These are phyloP conservation scores for Elaphurus davidianus DNA, from an alignment of 2,113 vertebrate species.

Conservation along the genomic window DNA sequence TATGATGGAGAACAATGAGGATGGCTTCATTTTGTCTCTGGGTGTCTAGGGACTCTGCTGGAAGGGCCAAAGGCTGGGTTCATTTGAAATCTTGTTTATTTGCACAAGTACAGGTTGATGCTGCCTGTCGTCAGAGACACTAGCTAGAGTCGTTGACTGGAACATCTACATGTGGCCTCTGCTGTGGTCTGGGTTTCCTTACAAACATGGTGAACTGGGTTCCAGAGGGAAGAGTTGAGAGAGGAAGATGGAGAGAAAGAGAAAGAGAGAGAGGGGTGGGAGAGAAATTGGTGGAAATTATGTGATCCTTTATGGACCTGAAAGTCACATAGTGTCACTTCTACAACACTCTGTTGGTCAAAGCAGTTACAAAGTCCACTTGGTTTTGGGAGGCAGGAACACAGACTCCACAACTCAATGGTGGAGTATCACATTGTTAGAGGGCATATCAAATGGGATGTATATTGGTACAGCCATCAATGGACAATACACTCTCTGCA, in stretches of 20 bases:
- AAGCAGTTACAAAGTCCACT: neutral
- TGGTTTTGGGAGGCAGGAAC: neutral
- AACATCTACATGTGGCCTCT: neutral
- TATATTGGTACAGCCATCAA: neutral
- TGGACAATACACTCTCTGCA: neutral
- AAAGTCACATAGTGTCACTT: neutral
- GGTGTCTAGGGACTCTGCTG: neutral
- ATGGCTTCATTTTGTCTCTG: neutral
- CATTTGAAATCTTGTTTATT: neutral
- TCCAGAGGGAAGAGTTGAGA: neutral
- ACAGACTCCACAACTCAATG: neutral
- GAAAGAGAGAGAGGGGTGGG: neutral
- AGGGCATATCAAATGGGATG: neutral
- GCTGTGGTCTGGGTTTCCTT: neutral
- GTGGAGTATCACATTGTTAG: neutral
- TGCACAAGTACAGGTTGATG: neutral
- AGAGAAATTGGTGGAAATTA: neutral
- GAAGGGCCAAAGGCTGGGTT: neutral
- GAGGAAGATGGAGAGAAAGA: neutral
- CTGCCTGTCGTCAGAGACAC: neutral
- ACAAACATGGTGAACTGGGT: neutral
- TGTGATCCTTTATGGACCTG: neutral
- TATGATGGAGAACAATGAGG: neutral
- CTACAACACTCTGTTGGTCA: neutral
- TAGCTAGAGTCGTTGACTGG: neutral